phyloP scores from a whole-genome alignment of 2,797 vertebrate genomes.

The Podarcis siculus region DNA sequence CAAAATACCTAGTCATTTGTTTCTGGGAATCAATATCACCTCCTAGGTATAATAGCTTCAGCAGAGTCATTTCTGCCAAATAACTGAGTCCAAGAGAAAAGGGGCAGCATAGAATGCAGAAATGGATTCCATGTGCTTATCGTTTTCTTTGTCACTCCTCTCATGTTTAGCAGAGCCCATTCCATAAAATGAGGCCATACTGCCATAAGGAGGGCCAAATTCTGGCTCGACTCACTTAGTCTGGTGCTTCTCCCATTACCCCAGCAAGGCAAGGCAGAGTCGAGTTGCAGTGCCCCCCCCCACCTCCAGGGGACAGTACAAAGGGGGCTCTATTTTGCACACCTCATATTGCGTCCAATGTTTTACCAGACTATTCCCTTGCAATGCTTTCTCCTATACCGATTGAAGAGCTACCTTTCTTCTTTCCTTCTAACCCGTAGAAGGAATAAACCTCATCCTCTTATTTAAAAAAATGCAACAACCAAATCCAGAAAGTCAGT shows the following conservation, averaged over 20 bases:
- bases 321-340: background rate
- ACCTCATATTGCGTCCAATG: too few species aligned
- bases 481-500: background rate
- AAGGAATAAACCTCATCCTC: background rate
- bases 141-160: constrained; percentile 3
- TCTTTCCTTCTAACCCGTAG: background rate
- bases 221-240: background rate
- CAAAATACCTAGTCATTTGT: constrained; percentile 53
- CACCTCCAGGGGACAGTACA: background rate
- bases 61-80: constrained; percentile 10
- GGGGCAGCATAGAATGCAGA: constrained; percentile 1
- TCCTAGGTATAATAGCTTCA: constrained; percentile 15
- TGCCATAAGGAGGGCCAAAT: background rate
- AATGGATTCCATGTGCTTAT: background rate
- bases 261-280: background rate
- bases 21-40: constrained; percentile 54
- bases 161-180: rapidly evolving
- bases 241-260: background rate
- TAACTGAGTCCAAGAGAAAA: background rate
- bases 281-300: background rate
- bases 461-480: background rate
- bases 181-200: background rate
- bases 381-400: background rate
- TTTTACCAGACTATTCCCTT: background rate
- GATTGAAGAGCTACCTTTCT: background rate